A percentile compares a stretch with the other conserved stretches of the same genome.
Conservation (phyloP, 2,797 vertebrate species). For the Ceyx erithaca region DNA sequence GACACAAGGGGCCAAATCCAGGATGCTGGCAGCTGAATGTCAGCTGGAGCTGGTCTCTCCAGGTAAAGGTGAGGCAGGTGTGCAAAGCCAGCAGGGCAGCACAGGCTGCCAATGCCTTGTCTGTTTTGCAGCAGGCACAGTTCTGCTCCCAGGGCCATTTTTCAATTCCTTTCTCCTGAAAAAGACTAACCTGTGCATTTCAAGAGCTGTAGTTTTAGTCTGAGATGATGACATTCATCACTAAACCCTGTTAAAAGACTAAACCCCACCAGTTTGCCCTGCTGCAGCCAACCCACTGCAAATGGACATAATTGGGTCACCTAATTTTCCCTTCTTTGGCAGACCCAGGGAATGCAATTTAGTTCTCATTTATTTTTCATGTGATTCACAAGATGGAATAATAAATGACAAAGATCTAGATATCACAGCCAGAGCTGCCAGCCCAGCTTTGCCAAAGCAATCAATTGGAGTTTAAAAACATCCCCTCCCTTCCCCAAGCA, state of each 20-base stretch:
- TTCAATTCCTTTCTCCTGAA: neutral
- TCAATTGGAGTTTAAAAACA: neutral
- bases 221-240: neutral
- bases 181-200: neutral
- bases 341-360: neutral
- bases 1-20: neutral
- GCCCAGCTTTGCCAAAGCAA: neutral
- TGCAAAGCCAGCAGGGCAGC: neutral
- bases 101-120: neutral
- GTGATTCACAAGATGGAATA: constrained; percentile 23
- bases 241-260: neutral
- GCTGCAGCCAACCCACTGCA: neutral
- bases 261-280: neutral
- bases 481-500: neutral
- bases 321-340: constrained; percentile 26
- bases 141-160: neutral
- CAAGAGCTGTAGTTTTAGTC: neutral
- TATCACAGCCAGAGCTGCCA: neutral
- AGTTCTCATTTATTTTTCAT: constrained; percentile 39
- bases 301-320: constrained; percentile 53
- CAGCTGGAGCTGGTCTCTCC: constrained; percentile 2
- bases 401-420: constrained; percentile 14
- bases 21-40: neutral
- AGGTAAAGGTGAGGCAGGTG: neutral
- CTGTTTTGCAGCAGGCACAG: neutral